Percentiles rank a stretch among this genome's conserved stretches.
Evolutionary conservation across 1,140 invertebrate species (phyloP).

Genomic region (Trachymyrmex cornetzi): DNA sequence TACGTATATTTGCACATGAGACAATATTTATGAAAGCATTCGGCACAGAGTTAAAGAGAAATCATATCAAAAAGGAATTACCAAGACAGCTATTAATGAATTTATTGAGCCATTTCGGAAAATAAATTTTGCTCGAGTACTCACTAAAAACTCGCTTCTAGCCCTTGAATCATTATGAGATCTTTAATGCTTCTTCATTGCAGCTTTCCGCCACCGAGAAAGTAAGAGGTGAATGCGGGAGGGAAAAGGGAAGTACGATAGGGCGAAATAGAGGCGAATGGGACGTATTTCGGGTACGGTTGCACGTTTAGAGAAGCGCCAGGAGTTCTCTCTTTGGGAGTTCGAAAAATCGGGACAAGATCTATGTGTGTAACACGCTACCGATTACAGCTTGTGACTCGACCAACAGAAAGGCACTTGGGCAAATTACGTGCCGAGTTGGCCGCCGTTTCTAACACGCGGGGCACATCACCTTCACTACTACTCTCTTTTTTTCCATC

Average conservation of each 20-base stretch:
- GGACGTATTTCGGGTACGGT: slow-evolving; percentile 47
- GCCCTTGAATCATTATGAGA: slow-evolving; percentile 14
- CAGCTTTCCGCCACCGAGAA: slow-evolving; percentile 55
- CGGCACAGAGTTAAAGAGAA: not conserved
- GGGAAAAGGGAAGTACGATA: slow-evolving; percentile 37
- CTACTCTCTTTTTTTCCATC: slow-evolving; percentile 59
- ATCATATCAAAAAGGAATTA: not conserved
- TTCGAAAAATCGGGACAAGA: slow-evolving; percentile 77
- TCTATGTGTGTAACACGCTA: slow-evolving; percentile 74
- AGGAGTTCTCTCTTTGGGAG: slow-evolving; percentile 60
- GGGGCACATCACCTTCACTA: slow-evolving; percentile 79
- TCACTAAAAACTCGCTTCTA: not conserved
- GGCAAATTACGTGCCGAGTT: slow-evolving; percentile 86
- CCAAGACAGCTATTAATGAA: slow-evolving; percentile 8
- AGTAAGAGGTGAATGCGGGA: not conserved
- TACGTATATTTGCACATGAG: not conserved
- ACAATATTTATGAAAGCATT: not conserved
- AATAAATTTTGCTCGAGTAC: not conserved
- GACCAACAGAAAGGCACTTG: slow-evolving; percentile 86
- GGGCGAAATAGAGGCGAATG: slow-evolving; percentile 65
- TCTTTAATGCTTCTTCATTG: slow-evolving; percentile 26
- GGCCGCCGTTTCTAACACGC: slow-evolving; percentile 82
- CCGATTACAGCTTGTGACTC: slow-evolving; percentile 83
- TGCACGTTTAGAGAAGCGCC: slow-evolving; percentile 55
- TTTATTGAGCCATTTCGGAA: slow-evolving; percentile 4